Percentiles rank a stretch among this genome's conserved stretches.
These are phyloP conservation scores for Uropetala carovei DNA, from an alignment of 2,888 invertebrate species.

Conservation along the genomic window DNA sequence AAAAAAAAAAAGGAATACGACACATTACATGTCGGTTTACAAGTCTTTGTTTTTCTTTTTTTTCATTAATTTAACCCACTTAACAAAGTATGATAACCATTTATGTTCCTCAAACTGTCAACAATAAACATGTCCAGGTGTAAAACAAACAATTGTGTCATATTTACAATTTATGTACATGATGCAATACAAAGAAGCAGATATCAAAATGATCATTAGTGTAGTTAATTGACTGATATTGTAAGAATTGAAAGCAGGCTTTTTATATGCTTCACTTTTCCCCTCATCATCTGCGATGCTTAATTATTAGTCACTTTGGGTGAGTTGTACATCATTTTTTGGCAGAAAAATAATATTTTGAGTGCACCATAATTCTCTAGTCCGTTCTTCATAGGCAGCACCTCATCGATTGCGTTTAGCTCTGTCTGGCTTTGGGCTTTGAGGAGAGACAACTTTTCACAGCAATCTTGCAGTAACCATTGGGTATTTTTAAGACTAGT, in stretches of 20 bases:
- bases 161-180: conserved; percentile 71
- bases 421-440: conserved; percentile 63
- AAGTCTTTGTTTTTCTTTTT: conserved; percentile 66
- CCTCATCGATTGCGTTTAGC: conserved; percentile 58
- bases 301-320: conserved; percentile 65
- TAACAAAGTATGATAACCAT: conserved; percentile 70
- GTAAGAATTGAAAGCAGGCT: conserved; percentile 69
- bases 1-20: conserved; percentile 60
- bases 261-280: conserved; percentile 67
- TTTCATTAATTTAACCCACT: conserved; percentile 68
- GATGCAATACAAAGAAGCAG: conserved; percentile 70
- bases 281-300: conserved; percentile 47
- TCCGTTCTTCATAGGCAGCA: conserved; percentile 61
- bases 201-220: conserved; percentile 70
- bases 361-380: conserved; percentile 62
- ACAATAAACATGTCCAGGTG: conserved; percentile 71
- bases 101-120: conserved; percentile 70
- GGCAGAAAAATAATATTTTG: conserved; percentile 64
- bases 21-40: conserved; percentile 56
- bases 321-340: conserved; percentile 65
- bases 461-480: conserved; percentile 61
- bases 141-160: conserved; percentile 71
- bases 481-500: conserved; percentile 54
- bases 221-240: conserved; percentile 70
- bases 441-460: conserved; percentile 63